Conservation (phyloP, 1,140 invertebrate species). For the Solenopsis invicta region DNA sequence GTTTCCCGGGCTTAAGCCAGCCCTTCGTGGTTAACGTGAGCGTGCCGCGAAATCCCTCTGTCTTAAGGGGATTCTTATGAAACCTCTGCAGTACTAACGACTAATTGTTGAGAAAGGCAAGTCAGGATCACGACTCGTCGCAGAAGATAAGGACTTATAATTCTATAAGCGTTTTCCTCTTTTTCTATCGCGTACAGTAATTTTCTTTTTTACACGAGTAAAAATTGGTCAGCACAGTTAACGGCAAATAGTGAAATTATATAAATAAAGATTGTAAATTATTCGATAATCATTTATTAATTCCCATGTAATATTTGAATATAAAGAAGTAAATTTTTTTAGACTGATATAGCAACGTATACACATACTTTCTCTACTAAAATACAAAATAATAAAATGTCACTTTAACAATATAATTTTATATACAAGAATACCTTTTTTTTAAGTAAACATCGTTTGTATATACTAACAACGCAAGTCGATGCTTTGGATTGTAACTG, state of each 20-base stretch:
- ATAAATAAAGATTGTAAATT: not conserved
- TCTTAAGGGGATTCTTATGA: constrained; percentile 68
- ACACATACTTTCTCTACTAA: not conserved
- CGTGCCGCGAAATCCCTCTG: constrained; percentile 57
- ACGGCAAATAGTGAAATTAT: not conserved
- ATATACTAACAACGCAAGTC: too few species aligned
- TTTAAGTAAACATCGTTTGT: too few species aligned
- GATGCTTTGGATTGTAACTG: too few species aligned
- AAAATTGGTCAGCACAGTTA: not conserved
- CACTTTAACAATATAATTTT: not conserved
- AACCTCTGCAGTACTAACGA: constrained; percentile 57
- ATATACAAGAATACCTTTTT: too few species aligned
- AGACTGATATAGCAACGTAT: not conserved
- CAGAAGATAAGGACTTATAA: constrained; percentile 50
- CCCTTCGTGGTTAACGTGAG: constrained; percentile 55
- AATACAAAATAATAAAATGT: not conserved
- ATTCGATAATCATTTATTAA: not conserved
- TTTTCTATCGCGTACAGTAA: not conserved
- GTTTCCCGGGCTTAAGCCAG: constrained; percentile 66
- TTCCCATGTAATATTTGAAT: not conserved
- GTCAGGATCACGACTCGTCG: constrained; percentile 49
- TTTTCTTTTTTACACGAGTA: not conserved
- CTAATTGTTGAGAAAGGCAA: constrained; percentile 68
- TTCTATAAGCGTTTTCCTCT: constrained; percentile 17
- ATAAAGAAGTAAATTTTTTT: constrained; percentile 3